Conservation (phyloP, 2,113 vertebrate species). For the Pheucticus melanocephalus region DNA sequence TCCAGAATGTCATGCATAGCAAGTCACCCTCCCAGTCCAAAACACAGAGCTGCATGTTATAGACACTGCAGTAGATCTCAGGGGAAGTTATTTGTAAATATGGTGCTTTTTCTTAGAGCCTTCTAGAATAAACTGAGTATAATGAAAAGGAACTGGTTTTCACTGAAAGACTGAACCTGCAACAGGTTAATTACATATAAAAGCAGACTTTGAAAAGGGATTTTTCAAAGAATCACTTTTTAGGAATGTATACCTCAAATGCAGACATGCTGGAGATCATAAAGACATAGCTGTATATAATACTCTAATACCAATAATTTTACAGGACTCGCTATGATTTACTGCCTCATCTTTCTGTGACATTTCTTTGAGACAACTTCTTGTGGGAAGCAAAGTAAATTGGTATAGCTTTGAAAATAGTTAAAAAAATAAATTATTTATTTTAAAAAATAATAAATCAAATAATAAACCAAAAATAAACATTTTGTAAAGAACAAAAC, state of each 20-base stretch:
- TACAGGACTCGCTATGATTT: not conserved
- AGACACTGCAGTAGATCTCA: not conserved
- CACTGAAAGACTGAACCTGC: not conserved
- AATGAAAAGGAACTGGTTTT: not conserved
- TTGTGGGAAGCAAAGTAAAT: not conserved
- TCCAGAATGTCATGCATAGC: not conserved
- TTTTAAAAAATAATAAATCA: too few relatives aligned
- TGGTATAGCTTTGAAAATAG: not conserved
- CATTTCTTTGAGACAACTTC: not conserved
- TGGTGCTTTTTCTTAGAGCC: not conserved
- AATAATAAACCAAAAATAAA: rapidly evolving
- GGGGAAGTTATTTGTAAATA: not conserved
- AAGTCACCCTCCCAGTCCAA: not conserved
- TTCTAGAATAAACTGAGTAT: not conserved
- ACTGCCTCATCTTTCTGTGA: not conserved
- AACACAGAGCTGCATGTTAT: not conserved
- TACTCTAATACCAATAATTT: not conserved
- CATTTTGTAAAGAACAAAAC: not conserved
- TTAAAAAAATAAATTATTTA: not conserved
- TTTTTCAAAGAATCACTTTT: not conserved
- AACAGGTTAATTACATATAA: not conserved
- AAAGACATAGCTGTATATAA: not conserved
- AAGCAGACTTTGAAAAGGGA: not conserved
- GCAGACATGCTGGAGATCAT: not conserved
- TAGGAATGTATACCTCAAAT: not conserved